Base-by-base conservation (phyloP, 1,140 invertebrate species). In the Gonatopus flavifemur region DNA sequence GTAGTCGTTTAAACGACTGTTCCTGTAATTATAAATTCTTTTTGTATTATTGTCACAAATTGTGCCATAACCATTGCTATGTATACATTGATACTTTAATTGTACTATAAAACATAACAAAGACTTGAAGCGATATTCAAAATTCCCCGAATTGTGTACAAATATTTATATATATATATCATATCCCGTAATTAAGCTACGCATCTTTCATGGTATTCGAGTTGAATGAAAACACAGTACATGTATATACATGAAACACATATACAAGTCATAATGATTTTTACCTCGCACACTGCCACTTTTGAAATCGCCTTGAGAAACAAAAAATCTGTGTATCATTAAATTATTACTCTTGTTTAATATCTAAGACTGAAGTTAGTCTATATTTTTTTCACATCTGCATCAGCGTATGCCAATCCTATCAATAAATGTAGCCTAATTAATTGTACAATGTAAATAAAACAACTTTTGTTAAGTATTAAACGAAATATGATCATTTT, bases 381-480 rank as follows among this genome's bases (percentile, higher is more conserved):
- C 59, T 67, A 67, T 69, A 69, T 69, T 67, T 69, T 72, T 72
- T 74, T 67, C 68, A 70, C 61, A 71, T 62, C 62, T 55, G 42
- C 57, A 65, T 46, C 39, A 43, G 45, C 50, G 40, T 60, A 49
- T 66, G n/a, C n/a, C n/a, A n/a, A n/a, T n/a, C n/a, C n/a, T n/a
- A n/a, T n/a, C n/a, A n/a, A n/a, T n/a, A n/a, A n/a, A n/a, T n/a
- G n/a, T n/a, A n/a, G n/a, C n/a, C n/a, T n/a, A n/a, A n/a, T n/a
- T n/a, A n/a, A n/a, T n/a, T n/a, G n/a, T n/a, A n/a, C n/a, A n/a
- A n/a, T n/a, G n/a, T n/a, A n/a, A n/a, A n/a, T n/a, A n/a, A n/a
- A n/a, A n/a, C n/a, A n/a, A n/a, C n/a, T n/a, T n/a, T n/a, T n/a
- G n/a, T n/a, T n/a, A n/a, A n/a, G n/a, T n/a, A n/a, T n/a, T n/a